Base-by-base conservation (phyloP, 2,888 invertebrate species). In the Agrochola lota region DNA sequence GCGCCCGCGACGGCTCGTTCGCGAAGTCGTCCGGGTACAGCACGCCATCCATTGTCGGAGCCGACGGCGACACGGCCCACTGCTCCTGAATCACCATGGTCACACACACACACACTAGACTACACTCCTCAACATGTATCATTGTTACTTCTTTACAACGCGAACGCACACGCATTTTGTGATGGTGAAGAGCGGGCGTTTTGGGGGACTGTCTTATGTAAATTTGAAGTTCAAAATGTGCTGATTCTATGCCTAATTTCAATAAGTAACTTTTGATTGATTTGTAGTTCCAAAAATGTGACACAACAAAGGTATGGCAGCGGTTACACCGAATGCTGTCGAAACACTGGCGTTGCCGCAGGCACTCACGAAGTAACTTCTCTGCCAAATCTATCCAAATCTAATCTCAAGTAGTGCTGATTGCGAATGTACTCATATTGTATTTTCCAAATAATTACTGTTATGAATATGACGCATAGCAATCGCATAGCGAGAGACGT, bases 1-100 rank as follows among this genome's bases (percentile, higher is more conserved):
- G 95, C 57, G 96, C 95, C 11, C 97, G 95, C 77, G 97, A 95
- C n/a, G 97, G 95, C 87, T 97, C 95, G 3, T 95, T 94, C 2
- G 97, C 97, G 90, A 97, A 97, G 93, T 97, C 97, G 87, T 97
- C 97, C 0, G 97, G 97, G 92, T 97, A 97, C 66, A 97, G 92
- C 46, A 97, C 97, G 26, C 95, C 97, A 88, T 97, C 96, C 84
- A 97, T 96, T 0, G 94, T 90, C 9, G 97, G 96, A 9, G 94
- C 95, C 0, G 94, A 91, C 2, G 96, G 95, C 2, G 93, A 90
- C 26, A 93, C 91, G 1, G 95, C 95, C 96, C 96, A 96, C 7
- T 94, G 90, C 5, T 96, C 96, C 96, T 96, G 83, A 4, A 71
- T n/a, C 43, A 74, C 43, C 26, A 79, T 60, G 7, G n/a, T 55